Base-by-base conservation (phyloP, 2,113 vertebrate genomes). In the Ellobius talpinus region DNA sequence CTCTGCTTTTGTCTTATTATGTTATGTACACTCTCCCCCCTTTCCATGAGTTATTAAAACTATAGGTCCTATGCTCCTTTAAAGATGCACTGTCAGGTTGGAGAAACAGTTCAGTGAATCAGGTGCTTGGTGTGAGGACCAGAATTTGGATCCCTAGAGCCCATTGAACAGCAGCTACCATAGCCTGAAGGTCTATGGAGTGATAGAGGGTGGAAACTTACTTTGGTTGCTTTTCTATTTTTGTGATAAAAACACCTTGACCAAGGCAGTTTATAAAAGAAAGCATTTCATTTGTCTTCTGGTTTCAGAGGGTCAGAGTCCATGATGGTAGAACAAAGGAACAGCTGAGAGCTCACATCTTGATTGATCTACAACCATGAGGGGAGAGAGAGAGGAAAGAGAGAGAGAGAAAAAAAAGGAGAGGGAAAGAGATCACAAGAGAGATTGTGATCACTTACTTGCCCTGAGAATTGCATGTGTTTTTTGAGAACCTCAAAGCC, bases 31-130 rank as follows among this genome's bases (percentile, higher is more conserved):
- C 24, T 85, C 11, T 8, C 4, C 47, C 13, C 13, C 10, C 88
- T 89, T 68, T 58, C 52, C 12, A 21, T 89, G 39, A 77, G 72
- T 63, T 84, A 93, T 91, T 94, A 87, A 96, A 94, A 77, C 33
- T 90, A 1, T 29, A 58, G 58, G n/a, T 87, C 55, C 66, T 36
- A 47, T 52, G 33, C 70, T 50, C 24, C 29, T 36, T 66, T 68
- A 42, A 92, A 90, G 19, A 8, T 93, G 58, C 14, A 3, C 47
- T 31, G 42, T 70, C 31, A 33, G 61, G 84, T 45, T 68, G 19
- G 11, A 66, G 84, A 31, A 29, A 47, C 36, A 7, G 31, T 19
- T 68, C 84, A 87, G 3, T 68, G 61, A 36, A 42, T 19, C 84
- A 68, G 36, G 63, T 31, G 82, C 82, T 85, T 31, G 10, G 63